Evolutionary conservation across 2,888 invertebrate species (phyloP).

Genomic region (Heliconius erato): DNA sequence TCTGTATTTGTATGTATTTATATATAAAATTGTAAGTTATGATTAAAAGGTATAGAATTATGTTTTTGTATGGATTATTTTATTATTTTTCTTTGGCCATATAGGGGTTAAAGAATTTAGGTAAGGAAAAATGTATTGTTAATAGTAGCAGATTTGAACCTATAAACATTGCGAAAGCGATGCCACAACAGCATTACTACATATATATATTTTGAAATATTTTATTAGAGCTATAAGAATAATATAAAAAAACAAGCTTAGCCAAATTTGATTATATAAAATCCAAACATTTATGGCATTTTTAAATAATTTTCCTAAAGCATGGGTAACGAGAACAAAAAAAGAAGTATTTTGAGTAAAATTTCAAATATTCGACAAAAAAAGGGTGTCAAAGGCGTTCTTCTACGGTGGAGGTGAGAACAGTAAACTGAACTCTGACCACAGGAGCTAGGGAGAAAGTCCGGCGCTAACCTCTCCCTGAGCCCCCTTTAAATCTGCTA

Average conservation of each 20-base stretch:
- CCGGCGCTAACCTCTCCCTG: conserved; percentile 67
- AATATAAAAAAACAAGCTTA: too few relatives aligned
- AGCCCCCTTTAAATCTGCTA: conserved; percentile 60
- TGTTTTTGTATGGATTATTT: neutral
- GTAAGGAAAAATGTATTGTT: too few relatives aligned
- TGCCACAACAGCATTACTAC: too few relatives aligned
- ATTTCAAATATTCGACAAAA: conserved; percentile 35
- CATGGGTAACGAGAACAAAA: neutral
- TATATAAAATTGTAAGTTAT: conserved; percentile 44
- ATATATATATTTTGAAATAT: too few relatives aligned
- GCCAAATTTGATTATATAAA: too few relatives aligned
- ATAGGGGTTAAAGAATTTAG: neutral
- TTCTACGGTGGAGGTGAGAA: conserved; percentile 76
- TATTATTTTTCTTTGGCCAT: neutral
- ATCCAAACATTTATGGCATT: neutral
- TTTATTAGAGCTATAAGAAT: too few relatives aligned
- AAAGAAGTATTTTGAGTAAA: conserved; percentile 9
- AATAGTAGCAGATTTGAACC: too few relatives aligned
- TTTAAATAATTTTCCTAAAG: neutral
- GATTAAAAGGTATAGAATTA: conserved; percentile 32
- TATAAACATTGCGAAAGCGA: too few relatives aligned
- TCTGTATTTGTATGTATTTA: conserved; percentile 44
- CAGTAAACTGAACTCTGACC: conserved; percentile 77
- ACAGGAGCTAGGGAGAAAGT: conserved; percentile 60
- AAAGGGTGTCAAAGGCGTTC: conserved; percentile 72